Base-by-base conservation (phyloP, 2,797 vertebrate species). In the Darevskia nairensis region DNA sequence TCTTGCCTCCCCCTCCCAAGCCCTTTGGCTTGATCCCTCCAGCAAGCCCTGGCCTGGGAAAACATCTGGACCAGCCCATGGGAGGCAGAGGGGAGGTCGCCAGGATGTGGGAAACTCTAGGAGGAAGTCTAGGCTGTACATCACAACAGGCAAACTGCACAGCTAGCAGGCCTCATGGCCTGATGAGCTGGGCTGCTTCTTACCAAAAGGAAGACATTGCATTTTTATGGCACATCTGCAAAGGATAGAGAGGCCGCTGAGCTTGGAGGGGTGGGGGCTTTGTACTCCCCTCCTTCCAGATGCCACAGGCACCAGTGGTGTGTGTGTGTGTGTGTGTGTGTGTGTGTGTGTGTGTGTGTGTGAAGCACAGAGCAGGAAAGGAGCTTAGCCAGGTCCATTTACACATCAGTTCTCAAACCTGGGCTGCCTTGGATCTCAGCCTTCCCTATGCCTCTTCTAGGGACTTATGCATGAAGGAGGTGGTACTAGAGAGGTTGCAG, bases 31-130 rank as follows among this genome's bases (percentile, higher is more conserved):
- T 68, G 61, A 86, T 76, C 84, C 35, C 27, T 82, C 83, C 32
- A 81, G 88, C 68, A 80, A 64, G 83, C 78, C 35, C 55, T 29
- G 50, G 82, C 86, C 86, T 90, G 89, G 89, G 89, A 90, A 90
- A 90, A 90, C 86, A 88, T 88, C 89, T 90, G 89, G 78, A 81
- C 61, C n/a, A 71, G 86, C 86, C 86, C 46, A 59, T 23, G 89
- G 86, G 86, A 82, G 9, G 35, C 44, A 13, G 71, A 29, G 61
- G 71, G 77, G 85, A 85, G 86, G 88, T 89, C 84, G 35, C 46
- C 82, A 87, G 82, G 86, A 80, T 85, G 82, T 90, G 89, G 89
- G 86, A 88, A 90, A 90, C 82, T 88, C 46, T 23, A 61, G 61
- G 71, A 85, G 89, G 71, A 84, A 80, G 77, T 66, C 50, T 75